These are phyloP conservation scores for Cepphus grylle DNA, from an alignment of 2,113 vertebrate species.

Conservation along the genomic window DNA sequence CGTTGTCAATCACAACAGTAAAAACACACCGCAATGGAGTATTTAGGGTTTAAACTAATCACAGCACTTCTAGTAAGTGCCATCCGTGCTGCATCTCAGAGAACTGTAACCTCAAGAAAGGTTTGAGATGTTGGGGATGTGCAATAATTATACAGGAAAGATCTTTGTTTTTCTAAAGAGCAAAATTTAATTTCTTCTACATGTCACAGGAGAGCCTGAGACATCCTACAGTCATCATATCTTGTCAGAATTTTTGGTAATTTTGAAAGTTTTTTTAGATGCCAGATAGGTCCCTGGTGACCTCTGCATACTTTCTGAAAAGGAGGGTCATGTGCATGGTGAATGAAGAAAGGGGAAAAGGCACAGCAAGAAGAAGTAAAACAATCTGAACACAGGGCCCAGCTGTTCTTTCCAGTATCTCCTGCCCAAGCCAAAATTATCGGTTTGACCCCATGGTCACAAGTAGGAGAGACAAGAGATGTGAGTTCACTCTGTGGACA, in stretches of 20 bases:
- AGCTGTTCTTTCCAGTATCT: not conserved
- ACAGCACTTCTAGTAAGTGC: not conserved
- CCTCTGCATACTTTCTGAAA: not conserved
- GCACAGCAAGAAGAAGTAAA: not conserved
- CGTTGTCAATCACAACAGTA: not conserved
- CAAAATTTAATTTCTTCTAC: not conserved
- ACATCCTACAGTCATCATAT: not conserved
- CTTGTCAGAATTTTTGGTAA: not conserved
- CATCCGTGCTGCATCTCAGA: not conserved
- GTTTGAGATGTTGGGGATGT: not conserved
- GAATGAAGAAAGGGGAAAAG: not conserved
- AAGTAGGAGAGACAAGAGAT: not conserved
- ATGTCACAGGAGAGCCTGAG: not conserved
- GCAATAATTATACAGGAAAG: not conserved
- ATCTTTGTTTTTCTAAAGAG: not conserved
- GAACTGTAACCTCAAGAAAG: not conserved
- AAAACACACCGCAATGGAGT: not conserved
- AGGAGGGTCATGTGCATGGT: not conserved
- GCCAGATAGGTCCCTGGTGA: not conserved
- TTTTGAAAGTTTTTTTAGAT: not conserved
- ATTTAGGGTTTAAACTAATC: not conserved
- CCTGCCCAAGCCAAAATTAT: not conserved
- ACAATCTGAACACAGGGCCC: too few species aligned
- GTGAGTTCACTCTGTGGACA: not conserved
- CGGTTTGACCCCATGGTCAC: not conserved